Evolutionary conservation across 2,888 invertebrate genomes (phyloP), one percentile per base, ranked within the genome.

Genomic region (Heliconius erato): DNA sequence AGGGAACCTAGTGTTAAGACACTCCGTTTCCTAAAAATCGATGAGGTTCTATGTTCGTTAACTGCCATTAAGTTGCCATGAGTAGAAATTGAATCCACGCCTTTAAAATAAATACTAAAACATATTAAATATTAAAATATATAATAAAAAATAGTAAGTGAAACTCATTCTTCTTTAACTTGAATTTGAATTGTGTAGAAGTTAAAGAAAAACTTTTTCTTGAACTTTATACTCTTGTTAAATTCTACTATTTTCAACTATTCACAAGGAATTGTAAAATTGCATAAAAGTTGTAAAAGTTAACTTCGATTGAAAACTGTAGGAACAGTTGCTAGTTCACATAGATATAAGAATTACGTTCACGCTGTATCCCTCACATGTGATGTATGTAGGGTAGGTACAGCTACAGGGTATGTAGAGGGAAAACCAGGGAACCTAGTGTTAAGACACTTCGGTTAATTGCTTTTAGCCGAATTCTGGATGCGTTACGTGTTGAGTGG

Each of bases 171-270:
- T 71, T 71, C n/a, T 5, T 23, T 12, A 71, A 71, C 35, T 71
- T 23, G 23, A 40, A 71, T 40, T 40, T 23, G 16, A 35, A 71
- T 71, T 35, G 35, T 23, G n/a, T 23, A 71, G 40, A 40, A 40
- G 69, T 40, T 40, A 71, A 23, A 40, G 69, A 71, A 23, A 40
- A 71, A 5, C 23, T n/a, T 16, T 49, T 28, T 19, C 7, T 74
- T 49, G 2, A 74, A 74, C 49, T 74, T 28, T 19, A 35, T 16
- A 26, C 26, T 7, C 14, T 72, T 72, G 7, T 69, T 71, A 11
- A 40, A 71, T 32, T 76, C 32, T 35, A 32, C 63, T 11, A 63
- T 74, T 74, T 49, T 54, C 12, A 74, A 49, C 49, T 49, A 74
- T 49, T 74, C 28, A 49, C 28, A 54, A 3, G 49, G 49, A 74